A percentile compares a stretch with the other conserved stretches of the same genome.
Conservation (phyloP, 2,113 vertebrate species). For the Vombatus ursinus region DNA sequence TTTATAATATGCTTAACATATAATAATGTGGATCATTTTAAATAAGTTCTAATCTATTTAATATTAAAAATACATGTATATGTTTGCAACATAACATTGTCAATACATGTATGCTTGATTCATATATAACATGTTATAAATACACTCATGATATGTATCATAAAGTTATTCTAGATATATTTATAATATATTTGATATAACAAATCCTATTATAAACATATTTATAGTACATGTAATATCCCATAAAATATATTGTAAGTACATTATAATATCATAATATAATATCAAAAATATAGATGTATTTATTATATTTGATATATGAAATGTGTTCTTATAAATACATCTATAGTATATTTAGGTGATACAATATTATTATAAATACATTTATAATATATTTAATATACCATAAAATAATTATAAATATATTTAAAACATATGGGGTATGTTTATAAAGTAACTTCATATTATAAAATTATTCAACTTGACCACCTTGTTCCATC, state of each 20-base stretch:
- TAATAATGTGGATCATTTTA: background rate
- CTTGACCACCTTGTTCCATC: background rate
- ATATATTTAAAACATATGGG: background rate
- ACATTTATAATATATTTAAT: background rate
- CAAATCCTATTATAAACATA: too few species aligned
- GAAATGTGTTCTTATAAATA: background rate
- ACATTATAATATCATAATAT: too few species aligned
- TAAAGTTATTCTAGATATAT: background rate
- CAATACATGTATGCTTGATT: too few species aligned
- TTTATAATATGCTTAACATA: too few species aligned
- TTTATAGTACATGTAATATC: too few species aligned
- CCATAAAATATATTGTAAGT: too few species aligned
- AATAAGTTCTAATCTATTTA: background rate
- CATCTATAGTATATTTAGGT: background rate
- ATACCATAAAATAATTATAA: background rate
- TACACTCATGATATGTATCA: too few species aligned
- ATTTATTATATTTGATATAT: too few species aligned
- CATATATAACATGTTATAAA: too few species aligned
- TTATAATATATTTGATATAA: too few species aligned
- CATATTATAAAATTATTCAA: background rate
- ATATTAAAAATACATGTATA: background rate
- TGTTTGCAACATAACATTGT: too few species aligned
- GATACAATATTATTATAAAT: background rate
- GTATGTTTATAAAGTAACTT: background rate
- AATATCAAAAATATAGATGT: too few species aligned